Conservation (phyloP, 2,888 invertebrate genomes). For the Epirrhoe alternata region DNA sequence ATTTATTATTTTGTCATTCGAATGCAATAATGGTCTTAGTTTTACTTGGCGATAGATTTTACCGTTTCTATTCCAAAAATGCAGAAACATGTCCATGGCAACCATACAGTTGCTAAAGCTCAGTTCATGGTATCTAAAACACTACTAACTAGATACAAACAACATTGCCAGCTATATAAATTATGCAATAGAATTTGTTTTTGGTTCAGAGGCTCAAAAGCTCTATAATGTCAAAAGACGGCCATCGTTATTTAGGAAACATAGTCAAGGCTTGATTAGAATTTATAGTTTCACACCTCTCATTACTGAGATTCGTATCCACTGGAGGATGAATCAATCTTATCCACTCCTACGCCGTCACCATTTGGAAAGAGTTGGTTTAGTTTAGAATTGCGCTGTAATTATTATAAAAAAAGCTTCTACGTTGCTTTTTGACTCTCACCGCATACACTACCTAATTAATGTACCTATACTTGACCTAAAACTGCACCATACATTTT, state of each 20-base stretch:
- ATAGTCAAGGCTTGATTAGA: constrained; percentile 50
- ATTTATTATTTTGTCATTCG: neutral
- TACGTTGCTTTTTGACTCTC: too few species aligned
- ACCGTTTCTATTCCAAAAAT: too few species aligned
- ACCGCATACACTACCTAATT: too few species aligned
- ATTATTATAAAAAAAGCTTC: too few species aligned
- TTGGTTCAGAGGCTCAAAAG: neutral
- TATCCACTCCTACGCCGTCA: constrained; percentile 31
- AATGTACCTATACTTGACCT: too few species aligned
- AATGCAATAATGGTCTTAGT: too few species aligned
- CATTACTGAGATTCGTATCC: constrained; percentile 52
- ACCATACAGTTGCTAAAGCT: too few species aligned
- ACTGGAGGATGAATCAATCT: constrained; percentile 49
- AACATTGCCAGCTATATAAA: neutral
- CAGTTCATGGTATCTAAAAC: too few species aligned
- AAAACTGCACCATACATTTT: too few species aligned
- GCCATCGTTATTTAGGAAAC: constrained; percentile 36
- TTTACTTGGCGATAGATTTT: too few species aligned
- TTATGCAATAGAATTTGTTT: neutral
- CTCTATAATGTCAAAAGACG: neutral
- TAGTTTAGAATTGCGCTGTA: neutral
- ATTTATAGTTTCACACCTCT: constrained; percentile 51
- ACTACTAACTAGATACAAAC: too few species aligned
- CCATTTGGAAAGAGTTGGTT: neutral
- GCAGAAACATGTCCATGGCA: too few species aligned